A percentile compares a stretch with the other conserved stretches of the same genome.
Evolutionary conservation across 2,888 invertebrate genomes (phyloP).

Genomic region (Galerucella nymphaeae): DNA sequence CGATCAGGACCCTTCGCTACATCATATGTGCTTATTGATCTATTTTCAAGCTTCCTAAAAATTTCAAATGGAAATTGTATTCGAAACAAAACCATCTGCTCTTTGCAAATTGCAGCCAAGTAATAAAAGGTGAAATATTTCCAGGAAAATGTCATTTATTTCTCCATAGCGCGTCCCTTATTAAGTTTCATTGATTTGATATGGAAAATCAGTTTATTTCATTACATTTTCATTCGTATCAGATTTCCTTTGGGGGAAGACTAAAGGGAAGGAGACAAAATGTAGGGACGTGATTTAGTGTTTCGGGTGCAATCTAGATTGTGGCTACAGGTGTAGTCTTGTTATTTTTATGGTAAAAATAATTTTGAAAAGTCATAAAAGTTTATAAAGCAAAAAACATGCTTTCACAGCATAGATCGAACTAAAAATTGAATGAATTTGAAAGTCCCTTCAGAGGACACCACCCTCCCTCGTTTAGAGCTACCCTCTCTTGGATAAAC

Average conservation of each 20-base stretch:
- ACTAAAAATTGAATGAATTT: too few species aligned
- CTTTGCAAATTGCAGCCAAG: constrained; percentile 29
- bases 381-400: too few species aligned
- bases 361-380: too few species aligned
- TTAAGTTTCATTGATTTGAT: constrained; percentile 57
- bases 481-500: too few species aligned
- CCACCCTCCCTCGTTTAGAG: too few species aligned
- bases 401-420: too few species aligned
- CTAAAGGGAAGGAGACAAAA: constrained; percentile 42
- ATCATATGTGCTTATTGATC: background rate
- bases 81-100: constrained; percentile 21
- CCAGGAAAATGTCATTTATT: constrained; percentile 42
- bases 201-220: constrained; percentile 59
- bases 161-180: constrained; percentile 48
- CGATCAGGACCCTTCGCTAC: background rate
- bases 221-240: constrained; percentile 60
- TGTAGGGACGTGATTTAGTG: constrained; percentile 11
- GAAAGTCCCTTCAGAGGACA: too few species aligned
- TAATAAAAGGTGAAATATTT: constrained; percentile 37
- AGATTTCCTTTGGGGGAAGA: constrained; percentile 58
- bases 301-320: background rate
- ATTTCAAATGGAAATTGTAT: constrained; percentile 8
- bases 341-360: background rate
- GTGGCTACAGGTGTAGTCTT: background rate
- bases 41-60: constrained; percentile 1